A percentile compares a stretch with the other conserved stretches of the same genome.
These are phyloP conservation scores for Aphelocoma coerulescens DNA, from an alignment of 2,113 vertebrate species.

Conservation along the genomic window DNA sequence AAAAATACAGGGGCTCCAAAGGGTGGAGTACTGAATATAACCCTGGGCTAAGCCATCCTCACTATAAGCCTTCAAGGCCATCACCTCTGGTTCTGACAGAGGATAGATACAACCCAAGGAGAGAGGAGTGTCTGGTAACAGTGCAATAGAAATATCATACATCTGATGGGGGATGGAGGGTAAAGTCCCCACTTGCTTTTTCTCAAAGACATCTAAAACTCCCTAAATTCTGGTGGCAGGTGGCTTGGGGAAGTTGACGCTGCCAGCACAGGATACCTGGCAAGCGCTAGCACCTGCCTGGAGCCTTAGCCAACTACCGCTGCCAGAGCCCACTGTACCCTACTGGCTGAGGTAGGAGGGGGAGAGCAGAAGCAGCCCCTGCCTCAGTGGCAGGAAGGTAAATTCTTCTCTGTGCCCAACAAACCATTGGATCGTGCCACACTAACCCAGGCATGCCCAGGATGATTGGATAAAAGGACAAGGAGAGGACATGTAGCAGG, in stretches of 20 bases:
- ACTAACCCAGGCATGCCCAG: neutral
- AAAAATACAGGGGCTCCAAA: neutral
- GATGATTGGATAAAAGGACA: neutral
- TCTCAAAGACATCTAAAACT: neutral
- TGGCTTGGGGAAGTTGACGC: neutral
- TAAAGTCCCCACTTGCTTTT: neutral
- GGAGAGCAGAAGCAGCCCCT: neutral
- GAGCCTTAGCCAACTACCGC: neutral
- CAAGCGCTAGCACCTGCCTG: neutral
- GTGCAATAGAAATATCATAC: neutral
- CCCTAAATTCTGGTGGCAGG: neutral
- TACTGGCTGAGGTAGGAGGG: neutral
- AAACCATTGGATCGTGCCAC: neutral
- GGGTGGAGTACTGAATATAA: neutral
- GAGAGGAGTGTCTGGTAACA: neutral
- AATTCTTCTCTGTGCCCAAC: neutral
- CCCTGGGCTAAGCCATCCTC: neutral
- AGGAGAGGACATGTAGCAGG: neutral
- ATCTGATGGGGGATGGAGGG: neutral
- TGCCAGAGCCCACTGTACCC: neutral
- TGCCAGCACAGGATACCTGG: neutral
- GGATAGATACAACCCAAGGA: neutral
- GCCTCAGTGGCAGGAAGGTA: neutral
- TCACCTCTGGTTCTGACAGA: neutral
- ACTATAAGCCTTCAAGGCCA: neutral